Conservation (phyloP, 2,888 invertebrate genomes). For the Pandemis heparana region DNA sequence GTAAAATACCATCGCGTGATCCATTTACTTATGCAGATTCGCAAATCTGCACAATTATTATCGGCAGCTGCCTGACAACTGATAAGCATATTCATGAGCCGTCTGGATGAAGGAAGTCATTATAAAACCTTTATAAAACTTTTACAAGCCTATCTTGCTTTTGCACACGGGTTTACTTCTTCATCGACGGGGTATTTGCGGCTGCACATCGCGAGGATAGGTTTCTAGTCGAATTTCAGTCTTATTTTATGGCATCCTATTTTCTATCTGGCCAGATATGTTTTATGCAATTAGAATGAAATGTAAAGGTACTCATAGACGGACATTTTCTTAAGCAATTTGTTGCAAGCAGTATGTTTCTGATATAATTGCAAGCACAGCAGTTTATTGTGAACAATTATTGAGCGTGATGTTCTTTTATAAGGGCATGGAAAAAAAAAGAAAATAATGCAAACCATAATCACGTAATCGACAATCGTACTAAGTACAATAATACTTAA, state of each 20-base stretch:
- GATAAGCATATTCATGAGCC: constrained; percentile 42
- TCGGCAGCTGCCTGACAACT: constrained; percentile 41
- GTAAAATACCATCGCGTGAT: constrained; percentile 37
- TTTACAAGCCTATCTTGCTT: not conserved
- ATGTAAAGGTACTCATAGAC: too few species aligned
- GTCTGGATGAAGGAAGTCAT: constrained; percentile 32
- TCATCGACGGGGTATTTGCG: not conserved
- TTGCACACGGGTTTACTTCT: not conserved
- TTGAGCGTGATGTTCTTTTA: too few species aligned
- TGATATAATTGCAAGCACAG: too few species aligned
- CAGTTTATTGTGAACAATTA: too few species aligned
- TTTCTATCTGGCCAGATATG: not conserved
- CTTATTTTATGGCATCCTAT: not conserved
- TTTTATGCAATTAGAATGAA: not conserved
- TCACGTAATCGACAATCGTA: too few species aligned
- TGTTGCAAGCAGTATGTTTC: too few species aligned
- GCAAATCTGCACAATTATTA: constrained; percentile 41
- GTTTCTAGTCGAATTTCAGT: not conserved
- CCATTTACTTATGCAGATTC: constrained; percentile 40
- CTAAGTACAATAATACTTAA: too few species aligned
- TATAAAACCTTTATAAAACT: constrained; percentile 31
- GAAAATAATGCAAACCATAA: too few species aligned
- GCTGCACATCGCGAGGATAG: too few species aligned
- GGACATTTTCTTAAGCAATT: too few species aligned
- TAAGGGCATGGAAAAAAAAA: too few species aligned